A percentile compares a stretch with the other conserved stretches of the same genome.
Conservation (phyloP, 2,797 vertebrate species). For the Tinamus major region DNA sequence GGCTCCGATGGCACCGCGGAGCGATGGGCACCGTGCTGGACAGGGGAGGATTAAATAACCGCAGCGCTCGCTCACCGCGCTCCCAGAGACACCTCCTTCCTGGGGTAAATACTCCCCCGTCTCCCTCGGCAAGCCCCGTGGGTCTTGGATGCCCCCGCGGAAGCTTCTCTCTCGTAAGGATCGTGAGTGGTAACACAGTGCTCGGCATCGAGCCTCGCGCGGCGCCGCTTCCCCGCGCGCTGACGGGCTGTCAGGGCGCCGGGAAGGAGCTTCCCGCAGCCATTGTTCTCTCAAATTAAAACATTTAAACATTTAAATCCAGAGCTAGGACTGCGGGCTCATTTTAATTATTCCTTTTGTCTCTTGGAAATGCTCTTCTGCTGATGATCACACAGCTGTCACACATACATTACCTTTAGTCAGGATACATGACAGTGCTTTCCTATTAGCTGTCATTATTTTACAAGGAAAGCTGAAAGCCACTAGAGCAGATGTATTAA, state of each 20-base stretch:
- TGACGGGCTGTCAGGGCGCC: conserved; percentile 74
- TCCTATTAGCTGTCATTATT: conserved; percentile 71
- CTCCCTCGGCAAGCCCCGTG: not conserved
- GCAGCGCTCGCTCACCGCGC: not conserved
- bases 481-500: conserved; percentile 63
- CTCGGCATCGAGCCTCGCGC: conserved; percentile 21
- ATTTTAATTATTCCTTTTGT: conserved; percentile 80
- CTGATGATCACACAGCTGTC: conserved; percentile 76
- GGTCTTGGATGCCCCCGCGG: not conserved
- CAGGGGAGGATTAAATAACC: not conserved
- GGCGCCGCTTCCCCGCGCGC: too few relatives aligned
- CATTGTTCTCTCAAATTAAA: conserved; percentile 82
- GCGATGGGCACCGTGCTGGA: not conserved
- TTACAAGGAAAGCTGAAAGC: conserved; percentile 48
- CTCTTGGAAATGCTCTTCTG: conserved; percentile 65
- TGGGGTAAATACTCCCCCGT: not conserved
- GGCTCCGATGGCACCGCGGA: not conserved
- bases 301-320: conserved; percentile 82
- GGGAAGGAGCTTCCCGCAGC: conserved; percentile 70
- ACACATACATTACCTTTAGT: conserved; percentile 63
- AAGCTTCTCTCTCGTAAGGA: conserved; percentile 26
- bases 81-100: not conserved
- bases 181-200: conserved; percentile 47
- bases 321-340: conserved; percentile 72
- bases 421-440: conserved; percentile 60